Base-by-base conservation (phyloP, 2,888 invertebrate genomes). In the Iphiclides podalirius region DNA sequence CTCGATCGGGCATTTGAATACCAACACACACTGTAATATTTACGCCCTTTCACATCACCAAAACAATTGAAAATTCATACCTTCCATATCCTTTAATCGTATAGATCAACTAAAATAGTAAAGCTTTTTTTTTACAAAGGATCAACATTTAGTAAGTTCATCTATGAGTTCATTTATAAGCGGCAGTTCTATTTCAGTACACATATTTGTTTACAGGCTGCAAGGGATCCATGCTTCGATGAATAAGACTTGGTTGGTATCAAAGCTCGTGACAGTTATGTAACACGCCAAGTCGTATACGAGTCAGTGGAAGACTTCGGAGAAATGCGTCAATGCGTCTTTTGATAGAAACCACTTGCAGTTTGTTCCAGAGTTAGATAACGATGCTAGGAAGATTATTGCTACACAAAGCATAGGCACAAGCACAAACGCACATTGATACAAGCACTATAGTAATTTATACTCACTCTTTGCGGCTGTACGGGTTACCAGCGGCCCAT, bases 401-500 rank as follows among this genome's bases (percentile, higher is more conserved):
- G 75, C 84, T 88, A 87, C 72, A 59, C 60, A 63, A 82, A 85
- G 83, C 78, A 67, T 72, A 86, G 86, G 87, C 87, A 88, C 87
- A 89, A 86, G 88, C 87, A 87, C 87, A 83, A 79, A 83, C 72
- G 82, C 86, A 88, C 86, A 85, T 67, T 64, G 69, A 82, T 72
- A 82, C 77, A 87, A 82, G 87, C 90, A 90, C 90, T 90, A 87
- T 79, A 89, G 88, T 90, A 89, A 85, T 80, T 79, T 87, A 90
- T 92, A 92, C 92, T 92, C 91, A 92, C 92, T 92, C 91, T 90
- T 91, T 78, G 90, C 80, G 75, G 90, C 92, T 92, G 92, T 90
- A 87, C 85, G 86, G 89, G 85, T 91, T 89, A 91, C 92, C 90
- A 90, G 91, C 91, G 86, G 90, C 91, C 91, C 91, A 92, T 92